A percentile compares a stretch with the other conserved stretches of the same genome.
Conservation (phyloP, 1,140 invertebrate species). For the Agrypnia vestita region DNA sequence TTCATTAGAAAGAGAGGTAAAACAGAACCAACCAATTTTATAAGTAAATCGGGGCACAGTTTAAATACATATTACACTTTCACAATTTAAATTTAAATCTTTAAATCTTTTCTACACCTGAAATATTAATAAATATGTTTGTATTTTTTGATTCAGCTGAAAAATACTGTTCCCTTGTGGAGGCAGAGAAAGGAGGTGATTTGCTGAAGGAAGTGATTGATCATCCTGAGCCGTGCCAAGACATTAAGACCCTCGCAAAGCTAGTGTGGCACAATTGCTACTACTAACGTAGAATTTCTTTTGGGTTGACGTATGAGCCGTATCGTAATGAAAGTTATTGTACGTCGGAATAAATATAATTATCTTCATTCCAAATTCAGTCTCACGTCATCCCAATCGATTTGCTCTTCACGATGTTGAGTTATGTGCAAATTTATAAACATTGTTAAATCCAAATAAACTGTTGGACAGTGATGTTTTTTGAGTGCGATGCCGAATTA, state of each 20-base stretch:
- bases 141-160: conserved; percentile 74
- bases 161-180: conserved; percentile 92
- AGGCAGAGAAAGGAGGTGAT: conserved; percentile 87
- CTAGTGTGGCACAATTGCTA: conserved; percentile 80
- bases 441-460: conserved; percentile 8
- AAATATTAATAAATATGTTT: conserved; percentile 1
- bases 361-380: neutral
- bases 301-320: conserved; percentile 23
- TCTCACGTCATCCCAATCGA: neutral
- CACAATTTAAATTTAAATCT: no score
- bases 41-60: no score
- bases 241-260: conserved; percentile 80
- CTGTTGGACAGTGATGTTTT: neutral
- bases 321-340: neutral
- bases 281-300: conserved; percentile 38
- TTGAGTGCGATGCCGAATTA: neutral
- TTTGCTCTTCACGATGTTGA: no score
- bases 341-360: neutral
- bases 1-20: no score
- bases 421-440: no score
- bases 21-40: no score
- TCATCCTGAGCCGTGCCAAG: conserved; percentile 75
- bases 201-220: conserved; percentile 81
- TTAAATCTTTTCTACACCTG: no score
- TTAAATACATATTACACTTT: no score